Evolutionary conservation across 2,888 invertebrate genomes (phyloP), one percentile per base, ranked within the genome.

Genomic region (Mythimna vitellina): DNA sequence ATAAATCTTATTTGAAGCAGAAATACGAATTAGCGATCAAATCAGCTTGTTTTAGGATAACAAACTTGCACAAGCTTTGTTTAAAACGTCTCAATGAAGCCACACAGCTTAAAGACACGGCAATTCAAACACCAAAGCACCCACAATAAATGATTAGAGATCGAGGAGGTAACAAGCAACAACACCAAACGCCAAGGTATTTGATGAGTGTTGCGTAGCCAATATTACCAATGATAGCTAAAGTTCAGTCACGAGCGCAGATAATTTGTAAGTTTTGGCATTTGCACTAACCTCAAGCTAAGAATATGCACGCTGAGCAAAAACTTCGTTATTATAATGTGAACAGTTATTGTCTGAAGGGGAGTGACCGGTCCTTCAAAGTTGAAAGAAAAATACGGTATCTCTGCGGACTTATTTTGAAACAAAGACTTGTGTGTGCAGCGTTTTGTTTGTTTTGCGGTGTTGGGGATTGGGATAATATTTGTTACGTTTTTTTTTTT

Each of bases 211-310:
- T 90, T 92, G 91, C 92, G 90, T 91, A 89, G 86, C 85, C 86
- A 90, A 90, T 91, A 90, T 90, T 90, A 87, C 85, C 85, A 89
- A 90, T 92, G 91, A 93, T 93, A 93, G 92, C 92, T 89, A 92
- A 93, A 93, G 92, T 91, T 91, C 89, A 93, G 93, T 94, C 95
- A 95, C 95, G 95, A 94, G 86, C 91, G 88, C 76, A 87, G 88
- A 93, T 94, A 94, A 95, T 95, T 94, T 91, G 93, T 90, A 87
- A 93, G 93, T 94, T 94, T 94, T 92, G 94, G 92, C 93, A 93
- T 95, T 93, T 93, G 89, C 87, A 87, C 88, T 89, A 82, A 81
- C 72, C 70, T 29, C 77, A 63, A 67, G 71, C 76, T 73, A 82
- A 85, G 82, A 80, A 81, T 80, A 82, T 86, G 85, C 83, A 85